Percentiles rank a stretch among this genome's conserved stretches.
These are phyloP conservation scores for Galerucella nymphaeae DNA, from an alignment of 2,888 invertebrate genomes.

Conservation along the genomic window DNA sequence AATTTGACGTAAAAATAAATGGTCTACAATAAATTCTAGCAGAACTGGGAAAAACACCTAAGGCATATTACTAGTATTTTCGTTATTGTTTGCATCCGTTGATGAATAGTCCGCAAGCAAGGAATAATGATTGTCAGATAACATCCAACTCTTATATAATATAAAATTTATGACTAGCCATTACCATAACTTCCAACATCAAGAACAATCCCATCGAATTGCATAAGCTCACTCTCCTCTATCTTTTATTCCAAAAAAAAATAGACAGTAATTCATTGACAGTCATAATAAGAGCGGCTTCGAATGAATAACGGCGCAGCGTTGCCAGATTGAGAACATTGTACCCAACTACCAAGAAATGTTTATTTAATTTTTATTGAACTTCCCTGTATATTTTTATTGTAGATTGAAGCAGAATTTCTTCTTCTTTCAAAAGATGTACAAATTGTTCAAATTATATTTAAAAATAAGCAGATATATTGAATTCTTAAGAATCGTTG, in stretches of 20 bases:
- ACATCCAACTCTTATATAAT: conserved; percentile 25
- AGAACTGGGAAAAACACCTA: too few relatives aligned
- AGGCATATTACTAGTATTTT: neutral
- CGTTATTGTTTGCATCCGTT: neutral
- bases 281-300: neutral
- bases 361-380: too few relatives aligned
- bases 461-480: too few relatives aligned
- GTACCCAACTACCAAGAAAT: neutral
- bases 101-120: conserved; percentile 8
- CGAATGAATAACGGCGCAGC: neutral
- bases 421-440: too few relatives aligned
- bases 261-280: neutral
- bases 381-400: too few relatives aligned
- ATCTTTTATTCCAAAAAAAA: neutral
- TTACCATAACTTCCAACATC: conserved; percentile 47
- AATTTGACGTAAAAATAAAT: too few relatives aligned
- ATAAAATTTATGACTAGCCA: conserved; percentile 48
- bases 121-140: conserved; percentile 7
- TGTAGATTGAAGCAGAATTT: too few relatives aligned
- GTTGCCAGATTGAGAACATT: neutral
- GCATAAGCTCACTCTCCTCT: neutral
- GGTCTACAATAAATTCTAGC: too few relatives aligned
- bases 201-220: conserved; percentile 50
- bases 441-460: too few relatives aligned
- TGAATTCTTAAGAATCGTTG: too few relatives aligned